Evolutionary conservation across 2,797 vertebrate genomes (phyloP).

Genomic region (Pseudochirops cupreus): DNA sequence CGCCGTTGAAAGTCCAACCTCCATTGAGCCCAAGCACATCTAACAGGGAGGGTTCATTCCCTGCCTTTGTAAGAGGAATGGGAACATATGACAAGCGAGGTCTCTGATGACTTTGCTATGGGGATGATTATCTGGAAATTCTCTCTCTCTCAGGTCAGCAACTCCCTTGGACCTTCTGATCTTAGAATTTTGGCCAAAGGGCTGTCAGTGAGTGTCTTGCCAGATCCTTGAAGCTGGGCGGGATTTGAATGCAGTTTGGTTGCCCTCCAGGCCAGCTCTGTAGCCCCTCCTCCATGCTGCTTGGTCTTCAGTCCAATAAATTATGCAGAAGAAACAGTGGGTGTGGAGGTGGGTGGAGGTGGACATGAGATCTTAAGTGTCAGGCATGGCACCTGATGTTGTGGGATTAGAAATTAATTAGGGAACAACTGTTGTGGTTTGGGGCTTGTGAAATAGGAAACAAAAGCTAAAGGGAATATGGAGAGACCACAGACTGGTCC

Average conservation of each 20-base stretch:
- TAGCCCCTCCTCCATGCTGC: neutral
- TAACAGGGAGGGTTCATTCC: neutral
- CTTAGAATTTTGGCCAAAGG: neutral
- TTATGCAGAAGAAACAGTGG: neutral
- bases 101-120: neutral
- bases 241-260: neutral
- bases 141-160: neutral
- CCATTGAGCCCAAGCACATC: neutral
- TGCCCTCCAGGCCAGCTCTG: neutral
- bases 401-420: constrained; percentile 72
- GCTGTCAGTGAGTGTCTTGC: neutral
- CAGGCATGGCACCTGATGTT: constrained; percentile 70
- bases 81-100: neutral
- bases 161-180: neutral
- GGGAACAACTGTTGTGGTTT: constrained; percentile 68
- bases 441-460: constrained; percentile 67
- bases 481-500: constrained; percentile 70
- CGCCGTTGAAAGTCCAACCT: neutral
- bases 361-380: constrained; percentile 59
- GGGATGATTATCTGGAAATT: neutral
- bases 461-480: constrained; percentile 64
- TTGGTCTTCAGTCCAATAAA: neutral
- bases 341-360: constrained; percentile 50
- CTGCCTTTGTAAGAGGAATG: neutral
- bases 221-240: neutral